Evolutionary conservation across 2,888 invertebrate genomes (phyloP).

Genomic region (Rhagium mordax): DNA sequence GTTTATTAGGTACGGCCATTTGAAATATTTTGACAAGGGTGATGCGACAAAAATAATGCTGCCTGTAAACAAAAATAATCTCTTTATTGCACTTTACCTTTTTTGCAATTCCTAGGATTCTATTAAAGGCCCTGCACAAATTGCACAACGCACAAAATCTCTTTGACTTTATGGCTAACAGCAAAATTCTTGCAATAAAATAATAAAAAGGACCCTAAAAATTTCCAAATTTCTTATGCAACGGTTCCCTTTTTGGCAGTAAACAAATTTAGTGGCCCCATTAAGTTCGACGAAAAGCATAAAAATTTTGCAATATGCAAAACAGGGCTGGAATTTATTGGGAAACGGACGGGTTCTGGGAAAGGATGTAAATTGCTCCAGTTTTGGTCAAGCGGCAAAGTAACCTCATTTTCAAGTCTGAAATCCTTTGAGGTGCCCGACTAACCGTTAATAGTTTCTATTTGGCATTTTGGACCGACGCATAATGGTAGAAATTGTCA

Average conservation of each 20-base stretch:
- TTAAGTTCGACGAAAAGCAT: background rate
- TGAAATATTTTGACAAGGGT: no score
- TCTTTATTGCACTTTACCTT: background rate
- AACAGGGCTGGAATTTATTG: background rate
- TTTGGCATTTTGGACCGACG: background rate
- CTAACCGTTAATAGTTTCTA: background rate
- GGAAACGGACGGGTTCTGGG: background rate
- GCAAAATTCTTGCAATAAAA: background rate
- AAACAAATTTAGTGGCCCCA: background rate
- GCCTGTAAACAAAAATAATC: background rate
- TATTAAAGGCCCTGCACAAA: background rate
- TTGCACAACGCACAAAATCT: background rate
- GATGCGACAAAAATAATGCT: no score
- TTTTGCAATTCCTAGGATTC: background rate
- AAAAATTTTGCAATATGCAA: slow-evolving; percentile 8
- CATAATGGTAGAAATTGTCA: background rate
- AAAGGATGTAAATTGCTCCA: background rate
- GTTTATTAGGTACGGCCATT: no score
- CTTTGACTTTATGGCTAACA: background rate
- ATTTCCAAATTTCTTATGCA: background rate
- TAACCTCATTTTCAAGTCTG: background rate
- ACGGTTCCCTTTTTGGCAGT: background rate
- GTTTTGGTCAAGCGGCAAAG: background rate
- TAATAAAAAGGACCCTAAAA: background rate
- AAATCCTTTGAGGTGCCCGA: background rate